Conservation (phyloP, 2,888 invertebrate genomes). For the Pseudoips prasinana region DNA sequence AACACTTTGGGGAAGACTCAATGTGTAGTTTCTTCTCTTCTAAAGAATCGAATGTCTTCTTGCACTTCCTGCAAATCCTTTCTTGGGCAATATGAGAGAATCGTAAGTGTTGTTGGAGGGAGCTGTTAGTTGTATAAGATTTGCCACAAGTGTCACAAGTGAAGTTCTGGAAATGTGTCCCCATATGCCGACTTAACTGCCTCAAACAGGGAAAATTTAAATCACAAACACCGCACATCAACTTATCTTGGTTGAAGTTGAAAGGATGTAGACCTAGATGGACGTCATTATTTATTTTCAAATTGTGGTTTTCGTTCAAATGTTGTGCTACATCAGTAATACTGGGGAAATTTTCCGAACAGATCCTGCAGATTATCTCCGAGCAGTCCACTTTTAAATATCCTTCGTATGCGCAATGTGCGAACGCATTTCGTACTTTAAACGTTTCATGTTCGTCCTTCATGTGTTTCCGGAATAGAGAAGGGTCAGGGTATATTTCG, state of each 20-base stretch:
- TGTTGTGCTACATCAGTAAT: slow-evolving; percentile 55
- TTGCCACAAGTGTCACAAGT: slow-evolving; percentile 69
- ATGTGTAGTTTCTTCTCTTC: slow-evolving; percentile 55
- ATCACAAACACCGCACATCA: slow-evolving; percentile 56
- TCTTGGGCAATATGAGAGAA: slow-evolving; percentile 50
- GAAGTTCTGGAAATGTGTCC: slow-evolving; percentile 57
- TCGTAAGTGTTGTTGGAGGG: slow-evolving; percentile 54
- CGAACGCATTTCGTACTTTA: slow-evolving; percentile 52
- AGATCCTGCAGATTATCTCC: slow-evolving; percentile 57
- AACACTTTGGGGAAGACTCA: slow-evolving; percentile 48
- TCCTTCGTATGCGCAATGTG: slow-evolving; percentile 51
- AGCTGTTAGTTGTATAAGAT: slow-evolving; percentile 56
- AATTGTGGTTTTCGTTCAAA: slow-evolving; percentile 44
- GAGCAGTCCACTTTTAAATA: slow-evolving; percentile 64
- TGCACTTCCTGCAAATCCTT: slow-evolving; percentile 60
- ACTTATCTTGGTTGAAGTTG: slow-evolving; percentile 50
- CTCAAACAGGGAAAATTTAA: slow-evolving; percentile 51
- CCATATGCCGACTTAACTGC: slow-evolving; percentile 62
- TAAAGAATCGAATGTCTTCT: slow-evolving; percentile 47
- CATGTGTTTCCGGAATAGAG: slow-evolving; percentile 51
- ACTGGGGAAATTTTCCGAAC: slow-evolving; percentile 38
- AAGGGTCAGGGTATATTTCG: slow-evolving; percentile 41
- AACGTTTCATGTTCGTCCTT: slow-evolving; percentile 48
- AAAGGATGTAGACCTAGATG: slow-evolving; percentile 65
- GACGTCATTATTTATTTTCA: slow-evolving; percentile 39